Evolutionary conservation across 2,888 invertebrate species (phyloP).

Genomic region (Drosophila multiciliata): DNA sequence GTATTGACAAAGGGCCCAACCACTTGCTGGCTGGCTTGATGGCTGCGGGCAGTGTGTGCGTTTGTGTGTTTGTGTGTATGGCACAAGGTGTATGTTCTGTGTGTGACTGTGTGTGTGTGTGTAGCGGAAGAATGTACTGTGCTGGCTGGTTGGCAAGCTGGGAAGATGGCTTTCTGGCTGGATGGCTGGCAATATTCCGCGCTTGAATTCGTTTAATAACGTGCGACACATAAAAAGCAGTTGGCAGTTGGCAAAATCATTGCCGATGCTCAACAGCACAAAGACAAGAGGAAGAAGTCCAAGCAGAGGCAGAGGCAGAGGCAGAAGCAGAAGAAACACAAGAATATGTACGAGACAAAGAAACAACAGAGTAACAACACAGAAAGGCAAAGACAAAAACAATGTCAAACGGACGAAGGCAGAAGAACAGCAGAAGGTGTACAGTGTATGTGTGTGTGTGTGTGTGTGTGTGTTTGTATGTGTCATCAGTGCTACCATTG

Average conservation of each 20-base stretch:
- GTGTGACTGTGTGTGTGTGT: constrained; percentile 16
- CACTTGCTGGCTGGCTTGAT: constrained; percentile 49
- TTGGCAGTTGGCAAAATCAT: constrained; percentile 77
- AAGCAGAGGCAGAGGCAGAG: constrained; percentile 27
- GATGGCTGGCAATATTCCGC: constrained; percentile 64
- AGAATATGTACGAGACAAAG: constrained; percentile 8
- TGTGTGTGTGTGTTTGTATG: constrained; percentile 28
- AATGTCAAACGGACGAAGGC: constrained; percentile 8
- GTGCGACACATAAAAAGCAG: constrained; percentile 78
- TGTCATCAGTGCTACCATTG: constrained; percentile 72
- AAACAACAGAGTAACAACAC: constrained; percentile 15
- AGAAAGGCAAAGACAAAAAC: constrained; percentile 28
- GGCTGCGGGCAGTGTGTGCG: constrained; percentile 39
- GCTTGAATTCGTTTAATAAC: constrained; percentile 80
- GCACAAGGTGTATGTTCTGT: constrained; percentile 36
- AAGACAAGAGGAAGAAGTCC: constrained; percentile 28
- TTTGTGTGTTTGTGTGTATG: constrained; percentile 15
- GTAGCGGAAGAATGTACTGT: constrained; percentile 6
- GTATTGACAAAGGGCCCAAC: constrained; percentile 58
- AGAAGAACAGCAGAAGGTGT: constrained; percentile 19
- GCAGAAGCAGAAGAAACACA: constrained; percentile 17
- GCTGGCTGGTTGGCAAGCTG: background rate
- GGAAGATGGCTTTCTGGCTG: background rate
- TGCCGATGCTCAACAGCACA: constrained; percentile 37
- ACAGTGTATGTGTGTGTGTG: constrained; percentile 11